phyloP scores from a whole-genome alignment of 2,888 invertebrate species.

The Fabriciana adippe region DNA sequence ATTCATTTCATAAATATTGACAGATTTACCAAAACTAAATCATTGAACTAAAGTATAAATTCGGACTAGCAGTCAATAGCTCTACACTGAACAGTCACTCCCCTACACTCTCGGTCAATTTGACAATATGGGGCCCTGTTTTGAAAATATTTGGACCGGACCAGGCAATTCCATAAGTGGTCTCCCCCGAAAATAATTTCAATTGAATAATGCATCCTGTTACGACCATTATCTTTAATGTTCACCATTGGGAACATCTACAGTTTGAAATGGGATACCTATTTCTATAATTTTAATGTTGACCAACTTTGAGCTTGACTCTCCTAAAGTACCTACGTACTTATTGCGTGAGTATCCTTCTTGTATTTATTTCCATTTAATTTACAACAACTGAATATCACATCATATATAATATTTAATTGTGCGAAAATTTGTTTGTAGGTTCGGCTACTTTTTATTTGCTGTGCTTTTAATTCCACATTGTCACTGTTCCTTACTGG shows the following conservation, averaged over 20 bases:
- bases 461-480: no score
- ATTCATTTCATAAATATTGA: no score
- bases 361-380: no score
- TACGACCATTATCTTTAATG: conserved; percentile 50
- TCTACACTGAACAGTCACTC: conserved; percentile 39
- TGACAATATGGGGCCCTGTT: conserved; percentile 74
- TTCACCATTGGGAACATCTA: conserved; percentile 7
- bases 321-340: neutral
- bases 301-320: neutral
- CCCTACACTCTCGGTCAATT: conserved; percentile 77
- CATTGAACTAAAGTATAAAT: conserved; percentile 15
- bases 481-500: no score
- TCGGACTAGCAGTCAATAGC: conserved; percentile 16
- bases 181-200: conserved; percentile 63
- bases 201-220: conserved; percentile 76
- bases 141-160: conserved; percentile 74
- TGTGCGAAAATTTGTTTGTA: no score
- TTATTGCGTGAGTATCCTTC: neutral
- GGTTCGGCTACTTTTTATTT: no score
- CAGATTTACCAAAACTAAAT: neutral
- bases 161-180: conserved; percentile 76
- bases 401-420: no score
- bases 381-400: no score
- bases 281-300: conserved; percentile 9
- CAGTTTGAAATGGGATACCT: neutral